Percentiles rank a stretch among this genome's conserved stretches.
Evolutionary conservation across 2,888 invertebrate genomes (phyloP).

Genomic region (Chydorus sphaericus): DNA sequence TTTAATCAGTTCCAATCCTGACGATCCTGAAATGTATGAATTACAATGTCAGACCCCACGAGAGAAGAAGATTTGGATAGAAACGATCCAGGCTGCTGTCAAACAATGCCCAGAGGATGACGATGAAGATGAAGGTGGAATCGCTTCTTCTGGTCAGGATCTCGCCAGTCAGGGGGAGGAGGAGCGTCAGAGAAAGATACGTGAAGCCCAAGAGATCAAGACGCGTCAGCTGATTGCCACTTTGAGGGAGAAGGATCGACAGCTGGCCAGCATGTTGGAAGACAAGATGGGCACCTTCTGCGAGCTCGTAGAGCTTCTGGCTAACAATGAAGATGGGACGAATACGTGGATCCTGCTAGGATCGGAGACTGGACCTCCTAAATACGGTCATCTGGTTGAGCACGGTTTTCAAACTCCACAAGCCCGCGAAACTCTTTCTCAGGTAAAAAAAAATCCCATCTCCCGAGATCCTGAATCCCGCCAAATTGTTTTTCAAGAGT

Average conservation of each 20-base stretch:
- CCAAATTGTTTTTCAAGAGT: no score
- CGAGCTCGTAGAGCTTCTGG: slow-evolving; percentile 55
- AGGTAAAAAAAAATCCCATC: slow-evolving; percentile 19
- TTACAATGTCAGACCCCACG: slow-evolving; percentile 71
- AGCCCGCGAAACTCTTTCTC: slow-evolving; percentile 60
- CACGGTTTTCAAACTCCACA: slow-evolving; percentile 51
- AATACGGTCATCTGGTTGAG: slow-evolving; percentile 55
- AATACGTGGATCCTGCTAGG: slow-evolving; percentile 31
- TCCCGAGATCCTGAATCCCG: no score
- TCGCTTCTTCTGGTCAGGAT: no score
- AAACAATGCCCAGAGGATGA: slow-evolving; percentile 70
- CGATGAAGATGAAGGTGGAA: slow-evolving; percentile 31
- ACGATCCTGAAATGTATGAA: slow-evolving; percentile 93
- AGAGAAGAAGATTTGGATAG: slow-evolving; percentile 81
- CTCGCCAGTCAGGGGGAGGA: slow-evolving; percentile 49
- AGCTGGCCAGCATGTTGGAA: slow-evolving; percentile 69
- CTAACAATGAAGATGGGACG: slow-evolving; percentile 39
- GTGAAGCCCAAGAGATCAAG: slow-evolving; percentile 61
- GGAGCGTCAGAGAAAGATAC: slow-evolving; percentile 62
- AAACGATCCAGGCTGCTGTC: slow-evolving; percentile 66
- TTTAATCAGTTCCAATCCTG: slow-evolving; percentile 79
- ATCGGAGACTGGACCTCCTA: slow-evolving; percentile 35
- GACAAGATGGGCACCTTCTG: slow-evolving; percentile 61
- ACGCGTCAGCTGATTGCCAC: slow-evolving; percentile 69
- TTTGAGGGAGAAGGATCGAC: slow-evolving; percentile 71